Evolutionary conservation across 2,113 vertebrate species (phyloP), one percentile per base, ranked within the genome.

Genomic region (Notiomystis cincta): DNA sequence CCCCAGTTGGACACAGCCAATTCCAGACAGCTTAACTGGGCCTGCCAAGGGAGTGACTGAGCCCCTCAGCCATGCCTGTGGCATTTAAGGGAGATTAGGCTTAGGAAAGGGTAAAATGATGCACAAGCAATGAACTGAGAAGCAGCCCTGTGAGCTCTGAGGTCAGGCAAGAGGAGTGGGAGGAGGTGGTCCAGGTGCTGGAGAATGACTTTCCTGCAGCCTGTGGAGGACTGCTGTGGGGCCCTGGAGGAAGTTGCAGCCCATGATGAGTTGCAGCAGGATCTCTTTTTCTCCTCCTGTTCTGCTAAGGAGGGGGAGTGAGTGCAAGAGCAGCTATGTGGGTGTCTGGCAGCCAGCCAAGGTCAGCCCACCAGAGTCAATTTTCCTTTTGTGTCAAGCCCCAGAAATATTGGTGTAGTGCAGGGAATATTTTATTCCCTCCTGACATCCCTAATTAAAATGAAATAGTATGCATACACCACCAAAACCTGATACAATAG

Each of bases 161-260:
- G 8, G 2, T 24, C 14, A 50, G n/a, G 40, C 5, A 60, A 87
- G 8, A 78, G 11, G 20, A 66, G 11, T 2, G 15, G 15, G 3
- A 54, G 11, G 17, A 70, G 7, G 8, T 37, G 9, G 4, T 77
- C 11, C 19, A 31, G 19, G 9, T 40, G 8, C 33, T 75, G 35
- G 22, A 82, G 21, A 24, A 58, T 16, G 30, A 38, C 28, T 62
- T 18, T 21, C 11, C n/a, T 71, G 37, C 23, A 76, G 35, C 10
- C 18, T 0, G 0, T 35, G 42, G 8, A 45, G 11, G 19, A 30
- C 14, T 15, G 9, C 7, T 3, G 5, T 12, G n/a, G 20, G 56
- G 60, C 9, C 30, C 38, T 69, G 58, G 47, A 56, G 33, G 17
- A 85, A 81, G 6, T 0, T 58, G 13, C 13, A 64, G 40, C 15